Conservation (phyloP, 2,113 vertebrate species). For the Syngnathus scovelli region DNA sequence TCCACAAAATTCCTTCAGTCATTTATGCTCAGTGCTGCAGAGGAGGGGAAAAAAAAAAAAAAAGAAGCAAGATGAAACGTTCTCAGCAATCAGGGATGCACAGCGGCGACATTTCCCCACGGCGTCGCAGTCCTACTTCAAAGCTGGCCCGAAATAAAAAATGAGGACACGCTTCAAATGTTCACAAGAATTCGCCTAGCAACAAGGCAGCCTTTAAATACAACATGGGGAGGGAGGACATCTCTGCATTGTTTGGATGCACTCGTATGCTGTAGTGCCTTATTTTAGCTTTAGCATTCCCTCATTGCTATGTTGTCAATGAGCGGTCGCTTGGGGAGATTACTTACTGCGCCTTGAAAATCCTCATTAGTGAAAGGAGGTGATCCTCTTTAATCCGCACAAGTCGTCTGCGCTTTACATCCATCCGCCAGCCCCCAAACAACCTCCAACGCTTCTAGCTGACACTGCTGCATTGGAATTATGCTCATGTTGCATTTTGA, state of each 20-base stretch:
- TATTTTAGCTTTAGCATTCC: neutral
- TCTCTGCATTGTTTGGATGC: neutral
- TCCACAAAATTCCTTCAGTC: neutral
- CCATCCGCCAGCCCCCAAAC: conserved; percentile 5
- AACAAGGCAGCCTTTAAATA: neutral
- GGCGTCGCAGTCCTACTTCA: neutral
- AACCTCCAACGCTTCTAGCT: conserved; percentile 12
- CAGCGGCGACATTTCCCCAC: neutral
- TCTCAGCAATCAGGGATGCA: neutral
- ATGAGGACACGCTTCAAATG: neutral
- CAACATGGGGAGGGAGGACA: neutral
- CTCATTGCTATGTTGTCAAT: neutral
- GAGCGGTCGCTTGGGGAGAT: neutral
- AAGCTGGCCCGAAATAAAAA: neutral
- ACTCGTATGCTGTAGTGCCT: neutral
- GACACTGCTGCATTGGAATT: conserved; percentile 16
- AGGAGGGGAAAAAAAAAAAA: no score
- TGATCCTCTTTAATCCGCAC: conserved; percentile 53
- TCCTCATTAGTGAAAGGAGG: conserved; percentile 37
- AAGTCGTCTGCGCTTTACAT: conserved; percentile 24
- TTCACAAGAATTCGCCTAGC: neutral
- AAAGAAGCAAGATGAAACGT: neutral
- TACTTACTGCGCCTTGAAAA: conserved; percentile 42
- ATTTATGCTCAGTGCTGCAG: neutral
- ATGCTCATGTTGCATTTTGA: neutral